Conservation (phyloP, 2,113 vertebrate species). For the Orcinus orca region DNA sequence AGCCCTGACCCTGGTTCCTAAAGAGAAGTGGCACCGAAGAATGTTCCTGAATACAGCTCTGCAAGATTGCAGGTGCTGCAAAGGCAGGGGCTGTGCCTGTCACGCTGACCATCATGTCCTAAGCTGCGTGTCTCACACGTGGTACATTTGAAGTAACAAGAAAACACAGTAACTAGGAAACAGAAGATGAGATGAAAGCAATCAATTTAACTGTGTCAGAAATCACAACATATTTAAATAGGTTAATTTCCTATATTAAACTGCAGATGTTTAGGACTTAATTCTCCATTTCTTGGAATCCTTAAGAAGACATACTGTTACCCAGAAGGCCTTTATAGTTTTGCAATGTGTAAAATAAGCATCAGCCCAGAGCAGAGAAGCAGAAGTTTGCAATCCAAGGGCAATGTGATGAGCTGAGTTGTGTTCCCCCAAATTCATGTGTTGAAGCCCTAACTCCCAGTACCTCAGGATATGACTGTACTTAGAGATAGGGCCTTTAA, state of each 20-base stretch:
- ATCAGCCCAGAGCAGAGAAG: neutral
- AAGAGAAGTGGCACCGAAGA: no score
- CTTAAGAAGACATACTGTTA: neutral
- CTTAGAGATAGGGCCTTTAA: neutral
- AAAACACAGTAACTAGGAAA: neutral
- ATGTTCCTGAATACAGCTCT: neutral
- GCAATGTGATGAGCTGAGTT: neutral
- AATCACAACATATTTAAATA: neutral
- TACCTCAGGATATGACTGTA: neutral
- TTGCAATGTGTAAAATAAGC: neutral
- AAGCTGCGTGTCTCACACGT: neutral
- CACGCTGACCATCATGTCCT: no score
- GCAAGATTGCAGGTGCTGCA: neutral
- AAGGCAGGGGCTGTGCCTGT: neutral
- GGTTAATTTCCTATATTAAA: neutral
- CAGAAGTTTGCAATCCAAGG: neutral
- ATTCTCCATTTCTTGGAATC: neutral
- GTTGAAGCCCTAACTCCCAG: neutral
- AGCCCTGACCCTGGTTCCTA: no score
- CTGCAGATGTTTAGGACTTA: neutral
- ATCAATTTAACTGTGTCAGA: neutral
- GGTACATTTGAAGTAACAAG: neutral
- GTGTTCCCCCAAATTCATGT: neutral
- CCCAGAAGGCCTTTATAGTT: neutral
- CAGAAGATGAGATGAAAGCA: neutral